phyloP scores from a whole-genome alignment of 2,797 vertebrate species.

The Takifugu rubripes region DNA sequence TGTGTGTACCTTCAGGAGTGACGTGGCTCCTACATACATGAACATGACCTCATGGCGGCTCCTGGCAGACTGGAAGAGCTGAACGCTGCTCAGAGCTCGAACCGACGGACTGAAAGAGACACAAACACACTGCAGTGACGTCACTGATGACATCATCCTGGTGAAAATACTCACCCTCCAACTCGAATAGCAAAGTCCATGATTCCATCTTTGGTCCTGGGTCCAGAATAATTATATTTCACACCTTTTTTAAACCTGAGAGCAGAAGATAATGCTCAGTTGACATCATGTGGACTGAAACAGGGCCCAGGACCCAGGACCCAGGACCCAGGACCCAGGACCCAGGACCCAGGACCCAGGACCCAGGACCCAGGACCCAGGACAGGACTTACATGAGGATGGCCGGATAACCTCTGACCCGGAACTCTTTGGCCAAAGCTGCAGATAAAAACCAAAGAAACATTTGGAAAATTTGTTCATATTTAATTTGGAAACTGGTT shows the following conservation, averaged over 20 bases:
- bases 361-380: too few species aligned
- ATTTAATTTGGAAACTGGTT: too few species aligned
- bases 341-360: background rate
- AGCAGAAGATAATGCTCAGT: background rate
- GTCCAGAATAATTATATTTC: slow-evolving; percentile 87
- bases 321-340: too few species aligned
- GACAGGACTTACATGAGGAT: slow-evolving; percentile 87
- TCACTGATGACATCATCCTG: background rate
- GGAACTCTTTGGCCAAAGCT: slow-evolving; percentile 90
- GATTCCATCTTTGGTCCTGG: slow-evolving; percentile 88
- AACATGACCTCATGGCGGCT: slow-evolving; percentile 84
- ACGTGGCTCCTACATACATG: slow-evolving; percentile 89
- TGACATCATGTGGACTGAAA: background rate
- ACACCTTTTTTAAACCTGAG: slow-evolving; percentile 85
- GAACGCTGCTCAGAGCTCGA: slow-evolving; percentile 81
- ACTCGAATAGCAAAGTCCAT: slow-evolving; percentile 90
- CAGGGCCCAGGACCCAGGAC: background rate
- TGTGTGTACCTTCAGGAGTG: slow-evolving; percentile 83
- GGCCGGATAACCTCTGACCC: slow-evolving; percentile 87
- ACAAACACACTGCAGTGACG: background rate
- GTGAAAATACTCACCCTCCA: slow-evolving; percentile 77
- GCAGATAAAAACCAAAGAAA: slow-evolving; percentile 15
- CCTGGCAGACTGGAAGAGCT: slow-evolving; percentile 89
- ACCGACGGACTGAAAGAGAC: slow-evolving; percentile 79
- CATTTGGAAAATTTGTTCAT: too few species aligned